Base-by-base conservation (phyloP, 2,797 vertebrate genomes). In the Sebastes itinus region DNA sequence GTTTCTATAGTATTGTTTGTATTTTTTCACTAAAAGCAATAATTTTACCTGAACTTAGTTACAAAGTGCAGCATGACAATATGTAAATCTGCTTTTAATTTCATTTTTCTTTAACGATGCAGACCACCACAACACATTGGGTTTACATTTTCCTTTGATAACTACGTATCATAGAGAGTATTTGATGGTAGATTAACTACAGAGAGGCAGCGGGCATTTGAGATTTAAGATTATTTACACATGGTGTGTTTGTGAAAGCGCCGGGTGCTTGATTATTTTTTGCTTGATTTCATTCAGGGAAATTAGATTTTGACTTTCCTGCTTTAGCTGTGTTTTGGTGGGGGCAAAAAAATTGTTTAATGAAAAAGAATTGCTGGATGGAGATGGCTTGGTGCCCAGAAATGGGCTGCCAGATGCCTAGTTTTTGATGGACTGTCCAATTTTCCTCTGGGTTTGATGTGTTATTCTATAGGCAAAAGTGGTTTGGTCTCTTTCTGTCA, bases 251-350 rank as follows among this genome's bases (percentile, higher is more conserved):
- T 75, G 79, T 70, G 77, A 90, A 90, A 88, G 78, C 55, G 11
- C 61, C 27, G 76, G 84, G 70, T 79, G 85, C 87, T 89, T 79
- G 90, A 90, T 93, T 89, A 86, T 92, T 93, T 61, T 91, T 85
- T 91, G 91, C 89, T 93, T 94, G 88, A 93, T 92, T 93, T 93
- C 80, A 92, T 95, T 93, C 84, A 54, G 77, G 72, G 64, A 93
- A 93, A 93, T 94, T 89, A 83, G 82, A 93, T 93, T 94, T 92
- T 75, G 76, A 90, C 85, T 87, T 90, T 87, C 72, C 69, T 62
- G 84, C 82, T 87, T 88, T 89, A 76, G 81, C 73, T 85, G 64
- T 75, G 82, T 91, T 52, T 89, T 82, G 66, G 61, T 63, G 59
- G 75, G 75, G 79, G 68, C 35, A 84, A 89, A 92, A 94, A 88